These are phyloP conservation scores for Saturnia japonica DNA, from an alignment of 2,888 invertebrate species.

Conservation along the genomic window DNA sequence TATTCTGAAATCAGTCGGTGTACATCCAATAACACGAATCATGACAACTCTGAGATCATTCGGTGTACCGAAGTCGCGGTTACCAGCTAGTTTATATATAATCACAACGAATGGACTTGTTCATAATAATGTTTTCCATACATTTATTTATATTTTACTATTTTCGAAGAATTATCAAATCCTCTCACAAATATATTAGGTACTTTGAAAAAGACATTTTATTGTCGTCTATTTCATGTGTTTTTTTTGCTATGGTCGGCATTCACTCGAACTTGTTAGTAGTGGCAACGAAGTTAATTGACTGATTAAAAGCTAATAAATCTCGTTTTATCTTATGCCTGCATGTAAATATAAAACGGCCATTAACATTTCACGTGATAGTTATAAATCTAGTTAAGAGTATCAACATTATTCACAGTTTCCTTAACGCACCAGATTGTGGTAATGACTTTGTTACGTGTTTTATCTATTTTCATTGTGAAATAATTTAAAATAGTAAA, in stretches of 20 bases:
- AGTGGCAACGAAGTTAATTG: conserved; percentile 16
- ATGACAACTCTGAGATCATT: too few relatives aligned
- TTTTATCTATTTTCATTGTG: background rate
- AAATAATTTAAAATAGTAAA: background rate
- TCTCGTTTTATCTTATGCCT: conserved; percentile 21
- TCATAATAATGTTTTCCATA: too few relatives aligned
- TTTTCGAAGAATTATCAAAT: background rate
- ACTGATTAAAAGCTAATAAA: conserved; percentile 20
- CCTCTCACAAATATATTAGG: background rate
- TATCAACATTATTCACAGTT: conserved; percentile 17
- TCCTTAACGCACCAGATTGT: conserved; percentile 3
- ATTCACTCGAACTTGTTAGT: conserved; percentile 12
- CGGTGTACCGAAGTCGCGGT: too few relatives aligned
- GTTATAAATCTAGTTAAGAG: conserved; percentile 35
- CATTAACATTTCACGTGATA: conserved; percentile 33
- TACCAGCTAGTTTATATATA: too few relatives aligned
- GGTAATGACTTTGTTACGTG: background rate
- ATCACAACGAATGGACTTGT: too few relatives aligned
- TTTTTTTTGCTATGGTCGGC: background rate
- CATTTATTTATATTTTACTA: background rate
- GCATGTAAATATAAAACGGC: conserved; percentile 19
- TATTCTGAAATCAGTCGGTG: too few relatives aligned
- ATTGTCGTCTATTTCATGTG: too few relatives aligned
- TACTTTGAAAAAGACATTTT: background rate
- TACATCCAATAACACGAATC: too few relatives aligned